A percentile compares a stretch with the other conserved stretches of the same genome.
phyloP scores from a whole-genome alignment of 2,113 vertebrate species.

The Panurus biarmicus region DNA sequence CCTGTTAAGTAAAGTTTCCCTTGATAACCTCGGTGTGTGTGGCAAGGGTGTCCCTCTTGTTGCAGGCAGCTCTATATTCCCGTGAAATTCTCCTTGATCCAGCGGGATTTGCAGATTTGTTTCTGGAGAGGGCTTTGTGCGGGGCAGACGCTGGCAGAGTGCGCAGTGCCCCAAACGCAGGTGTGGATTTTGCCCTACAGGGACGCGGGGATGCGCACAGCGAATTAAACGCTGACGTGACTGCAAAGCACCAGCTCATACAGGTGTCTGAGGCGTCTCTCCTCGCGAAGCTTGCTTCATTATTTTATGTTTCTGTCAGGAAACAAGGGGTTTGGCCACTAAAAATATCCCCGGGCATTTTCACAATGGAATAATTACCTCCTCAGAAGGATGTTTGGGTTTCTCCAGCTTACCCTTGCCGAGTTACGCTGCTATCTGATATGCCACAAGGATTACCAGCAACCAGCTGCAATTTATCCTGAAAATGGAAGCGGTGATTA shows the following conservation, averaged over 20 bases:
- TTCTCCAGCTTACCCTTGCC: neutral
- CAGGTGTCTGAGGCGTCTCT: neutral
- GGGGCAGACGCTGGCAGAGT: neutral
- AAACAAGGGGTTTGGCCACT: neutral
- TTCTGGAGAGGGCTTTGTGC: neutral
- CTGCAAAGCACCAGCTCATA: neutral
- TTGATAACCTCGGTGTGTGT: neutral
- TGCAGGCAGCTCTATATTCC: neutral
- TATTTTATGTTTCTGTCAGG: neutral
- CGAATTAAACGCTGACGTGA: neutral
- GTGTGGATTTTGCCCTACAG: neutral
- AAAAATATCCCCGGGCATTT: neutral
- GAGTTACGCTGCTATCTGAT: neutral
- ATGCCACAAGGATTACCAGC: constrained; percentile 34
- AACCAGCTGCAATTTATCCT: neutral
- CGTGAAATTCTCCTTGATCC: neutral
- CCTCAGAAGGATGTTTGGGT: constrained; percentile 2
- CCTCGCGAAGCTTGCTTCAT: neutral
- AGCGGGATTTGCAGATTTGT: neutral
- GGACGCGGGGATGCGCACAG: rapidly evolving
- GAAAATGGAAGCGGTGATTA: neutral
- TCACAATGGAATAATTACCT: neutral
- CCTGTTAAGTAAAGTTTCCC: neutral
- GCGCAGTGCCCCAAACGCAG: neutral
- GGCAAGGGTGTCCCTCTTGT: neutral